These are phyloP conservation scores for Ceyx cyanopectus DNA, from an alignment of 2,113 vertebrate species.

Conservation along the genomic window DNA sequence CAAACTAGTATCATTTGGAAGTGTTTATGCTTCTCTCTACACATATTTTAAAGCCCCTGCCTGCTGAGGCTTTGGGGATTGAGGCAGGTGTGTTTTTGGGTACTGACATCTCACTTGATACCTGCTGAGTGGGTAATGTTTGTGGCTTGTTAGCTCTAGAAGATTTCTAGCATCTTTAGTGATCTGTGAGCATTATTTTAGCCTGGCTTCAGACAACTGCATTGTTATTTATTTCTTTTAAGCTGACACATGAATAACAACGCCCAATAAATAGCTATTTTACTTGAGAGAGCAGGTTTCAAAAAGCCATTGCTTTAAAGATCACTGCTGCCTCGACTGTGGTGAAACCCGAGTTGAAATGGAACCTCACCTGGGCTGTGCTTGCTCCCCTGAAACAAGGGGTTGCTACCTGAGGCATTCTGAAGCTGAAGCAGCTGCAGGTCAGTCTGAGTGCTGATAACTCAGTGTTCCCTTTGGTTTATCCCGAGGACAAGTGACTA, in stretches of 20 bases:
- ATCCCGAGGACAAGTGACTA: neutral
- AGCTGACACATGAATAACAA: rapidly evolving
- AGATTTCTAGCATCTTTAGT: neutral
- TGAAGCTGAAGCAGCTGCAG: neutral
- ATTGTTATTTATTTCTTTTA: neutral
- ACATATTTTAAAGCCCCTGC: neutral
- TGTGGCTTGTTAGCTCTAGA: neutral
- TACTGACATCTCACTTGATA: neutral
- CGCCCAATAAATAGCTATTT: neutral
- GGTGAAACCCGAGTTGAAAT: neutral
- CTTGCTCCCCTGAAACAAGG: neutral
- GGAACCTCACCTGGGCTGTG: neutral
- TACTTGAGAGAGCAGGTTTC: neutral
- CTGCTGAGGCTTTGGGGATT: neutral
- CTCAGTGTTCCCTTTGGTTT: neutral
- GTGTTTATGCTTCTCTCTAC: neutral
- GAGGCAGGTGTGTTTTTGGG: neutral
- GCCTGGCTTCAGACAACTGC: neutral
- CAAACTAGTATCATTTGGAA: neutral
- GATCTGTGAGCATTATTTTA: neutral
- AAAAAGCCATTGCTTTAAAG: neutral
- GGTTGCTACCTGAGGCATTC: neutral
- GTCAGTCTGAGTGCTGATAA: neutral
- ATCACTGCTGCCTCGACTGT: neutral
- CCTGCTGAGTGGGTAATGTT: neutral